Evolutionary conservation across 1,140 invertebrate genomes (phyloP).

Genomic region (Bombyx mandarina): DNA sequence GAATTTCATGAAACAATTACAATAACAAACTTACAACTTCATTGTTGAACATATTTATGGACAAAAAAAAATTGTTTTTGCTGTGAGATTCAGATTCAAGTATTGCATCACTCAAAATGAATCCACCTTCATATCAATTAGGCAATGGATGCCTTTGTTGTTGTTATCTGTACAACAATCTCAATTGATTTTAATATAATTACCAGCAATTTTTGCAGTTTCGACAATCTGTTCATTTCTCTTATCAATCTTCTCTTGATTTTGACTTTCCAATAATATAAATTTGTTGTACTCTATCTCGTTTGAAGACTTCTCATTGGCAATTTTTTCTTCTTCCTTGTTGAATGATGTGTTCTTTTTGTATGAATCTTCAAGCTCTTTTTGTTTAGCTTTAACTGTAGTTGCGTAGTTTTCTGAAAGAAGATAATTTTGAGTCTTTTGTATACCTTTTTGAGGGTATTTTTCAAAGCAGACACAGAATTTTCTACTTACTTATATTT

Average conservation of each 20-base stretch:
- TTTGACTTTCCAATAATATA: constrained; percentile 56
- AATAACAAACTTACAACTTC: too few species aligned
- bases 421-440: constrained; percentile 2
- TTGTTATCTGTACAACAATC: too few species aligned
- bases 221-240: constrained; percentile 51
- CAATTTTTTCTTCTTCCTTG: constrained; percentile 55
- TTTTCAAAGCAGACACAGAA: background rate
- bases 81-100: too few species aligned
- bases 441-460: background rate
- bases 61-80: too few species aligned
- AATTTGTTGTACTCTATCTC: constrained; percentile 60
- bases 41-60: too few species aligned
- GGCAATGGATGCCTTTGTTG: too few species aligned
- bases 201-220: constrained; percentile 61
- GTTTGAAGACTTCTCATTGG: constrained; percentile 57
- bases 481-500: constrained; percentile 66
- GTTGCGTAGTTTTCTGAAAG: constrained; percentile 47
- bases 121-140: too few species aligned
- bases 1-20: too few species aligned
- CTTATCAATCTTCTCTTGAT: constrained; percentile 61
- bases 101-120: too few species aligned
- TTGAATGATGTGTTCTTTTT: constrained; percentile 52
- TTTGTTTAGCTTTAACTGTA: constrained; percentile 53
- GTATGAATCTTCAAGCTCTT: constrained; percentile 53
- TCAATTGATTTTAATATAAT: constrained; percentile 2